Conservation (phyloP, 2,797 vertebrate species). For the Anguilla anguilla region DNA sequence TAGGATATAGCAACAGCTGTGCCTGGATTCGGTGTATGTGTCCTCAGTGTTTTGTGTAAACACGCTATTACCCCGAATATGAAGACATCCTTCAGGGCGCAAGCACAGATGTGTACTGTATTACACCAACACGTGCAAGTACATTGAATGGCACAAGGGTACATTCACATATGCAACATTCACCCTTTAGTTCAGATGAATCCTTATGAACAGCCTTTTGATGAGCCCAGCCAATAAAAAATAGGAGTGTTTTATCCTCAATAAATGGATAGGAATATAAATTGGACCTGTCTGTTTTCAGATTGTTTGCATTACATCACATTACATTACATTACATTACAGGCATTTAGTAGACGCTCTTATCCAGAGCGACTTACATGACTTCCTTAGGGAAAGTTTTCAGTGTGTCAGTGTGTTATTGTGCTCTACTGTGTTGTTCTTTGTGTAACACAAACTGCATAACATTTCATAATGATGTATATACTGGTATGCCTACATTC, state of each 20-base stretch:
- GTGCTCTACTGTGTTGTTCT: background rate
- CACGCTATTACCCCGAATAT: background rate
- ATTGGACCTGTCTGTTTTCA: background rate
- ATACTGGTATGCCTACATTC: background rate
- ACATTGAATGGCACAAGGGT: background rate
- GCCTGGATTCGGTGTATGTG: background rate
- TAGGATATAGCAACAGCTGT: background rate
- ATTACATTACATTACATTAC: too few species aligned
- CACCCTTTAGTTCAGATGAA: background rate
- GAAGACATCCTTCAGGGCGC: background rate
- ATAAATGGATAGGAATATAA: background rate
- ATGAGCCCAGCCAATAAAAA: background rate
- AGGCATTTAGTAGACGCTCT: too few species aligned
- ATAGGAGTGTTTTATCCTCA: background rate
- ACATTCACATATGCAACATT: background rate
- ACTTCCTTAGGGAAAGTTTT: background rate
- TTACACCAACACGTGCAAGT: background rate
- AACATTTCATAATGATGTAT: background rate
- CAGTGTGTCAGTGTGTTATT: background rate
- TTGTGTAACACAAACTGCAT: background rate
- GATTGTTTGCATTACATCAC: background rate
- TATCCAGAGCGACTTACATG: too few species aligned
- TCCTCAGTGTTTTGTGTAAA: background rate
- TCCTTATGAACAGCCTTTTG: background rate
- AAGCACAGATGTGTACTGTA: background rate